Conservation (phyloP, 2,888 invertebrate genomes). For the Cosmopolites sordidus region DNA sequence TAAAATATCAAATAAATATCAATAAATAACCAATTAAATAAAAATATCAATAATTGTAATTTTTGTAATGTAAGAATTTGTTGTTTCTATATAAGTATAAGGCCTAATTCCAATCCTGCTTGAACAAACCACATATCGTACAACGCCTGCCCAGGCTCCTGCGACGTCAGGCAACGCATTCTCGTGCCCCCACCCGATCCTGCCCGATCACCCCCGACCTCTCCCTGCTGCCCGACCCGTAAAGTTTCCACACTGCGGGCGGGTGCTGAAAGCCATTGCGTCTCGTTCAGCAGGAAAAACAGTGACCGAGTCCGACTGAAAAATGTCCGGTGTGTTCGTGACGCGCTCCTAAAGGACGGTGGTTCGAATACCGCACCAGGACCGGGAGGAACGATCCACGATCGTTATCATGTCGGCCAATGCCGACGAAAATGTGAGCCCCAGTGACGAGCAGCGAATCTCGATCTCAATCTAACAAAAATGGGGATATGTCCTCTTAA, state of each 20-base stretch:
- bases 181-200: constrained; percentile 17
- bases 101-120: constrained; percentile 12
- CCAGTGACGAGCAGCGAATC: constrained; percentile 23
- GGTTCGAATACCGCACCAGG: no score
- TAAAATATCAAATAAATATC: no score
- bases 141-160: constrained; percentile 21
- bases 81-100: no score
- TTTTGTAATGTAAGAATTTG: no score
- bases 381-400: no score
- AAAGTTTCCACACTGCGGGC: constrained; percentile 24
- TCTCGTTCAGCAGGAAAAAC: constrained; percentile 18
- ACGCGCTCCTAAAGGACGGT: no score
- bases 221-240: constrained; percentile 17
- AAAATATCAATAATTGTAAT: no score
- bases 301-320: not conserved
- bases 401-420: constrained; percentile 9
- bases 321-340: not conserved
- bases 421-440: constrained; percentile 13
- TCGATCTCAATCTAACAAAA: constrained; percentile 25
- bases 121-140: constrained; percentile 11
- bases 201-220: constrained; percentile 14
- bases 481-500: constrained; percentile 27
- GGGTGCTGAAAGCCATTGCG: constrained; percentile 22
- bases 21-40: no score
- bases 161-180: constrained; percentile 26